Conservation (phyloP, 2,797 vertebrate genomes). For the Coranthus polyacanthus region DNA sequence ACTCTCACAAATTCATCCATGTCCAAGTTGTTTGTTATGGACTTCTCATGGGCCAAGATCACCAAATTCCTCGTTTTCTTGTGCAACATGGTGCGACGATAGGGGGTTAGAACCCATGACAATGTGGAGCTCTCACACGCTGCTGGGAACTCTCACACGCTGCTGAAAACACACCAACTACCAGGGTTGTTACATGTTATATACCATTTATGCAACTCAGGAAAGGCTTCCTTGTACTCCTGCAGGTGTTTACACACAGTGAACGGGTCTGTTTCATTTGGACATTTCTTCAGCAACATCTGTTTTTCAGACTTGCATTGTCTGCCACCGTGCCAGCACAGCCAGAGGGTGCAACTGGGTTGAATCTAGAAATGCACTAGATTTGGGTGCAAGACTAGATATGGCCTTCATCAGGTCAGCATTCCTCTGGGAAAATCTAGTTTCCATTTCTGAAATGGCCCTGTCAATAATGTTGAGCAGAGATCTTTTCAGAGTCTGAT, state of each 20-base stretch:
- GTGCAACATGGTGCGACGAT: slow-evolving; percentile 7
- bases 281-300: slow-evolving; percentile 18
- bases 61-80: slow-evolving; percentile 15
- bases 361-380: slow-evolving; percentile 10
- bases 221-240: slow-evolving; percentile 17
- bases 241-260: slow-evolving; percentile 28
- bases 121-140: slow-evolving; percentile 36
- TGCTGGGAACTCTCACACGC: slow-evolving; percentile 34
- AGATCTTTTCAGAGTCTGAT: background rate
- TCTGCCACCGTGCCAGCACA: background rate
- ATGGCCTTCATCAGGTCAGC: background rate
- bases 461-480: slow-evolving; percentile 12
- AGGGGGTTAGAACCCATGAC: slow-evolving; percentile 12
- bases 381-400: slow-evolving; percentile 3
- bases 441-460: slow-evolving; percentile 16
- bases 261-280: slow-evolving; percentile 21
- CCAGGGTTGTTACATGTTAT: slow-evolving; percentile 24
- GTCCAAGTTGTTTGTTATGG: slow-evolving; percentile 20
- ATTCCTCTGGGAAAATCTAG: background rate
- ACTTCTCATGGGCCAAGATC: slow-evolving; percentile 20
- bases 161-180: slow-evolving; percentile 29
- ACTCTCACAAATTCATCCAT: slow-evolving; percentile 21
- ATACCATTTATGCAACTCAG: slow-evolving; percentile 15
- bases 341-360: background rate
- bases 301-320: background rate